These are phyloP conservation scores for Megalonaias nervosa DNA, from an alignment of 1,140 invertebrate genomes.

Conservation along the genomic window DNA sequence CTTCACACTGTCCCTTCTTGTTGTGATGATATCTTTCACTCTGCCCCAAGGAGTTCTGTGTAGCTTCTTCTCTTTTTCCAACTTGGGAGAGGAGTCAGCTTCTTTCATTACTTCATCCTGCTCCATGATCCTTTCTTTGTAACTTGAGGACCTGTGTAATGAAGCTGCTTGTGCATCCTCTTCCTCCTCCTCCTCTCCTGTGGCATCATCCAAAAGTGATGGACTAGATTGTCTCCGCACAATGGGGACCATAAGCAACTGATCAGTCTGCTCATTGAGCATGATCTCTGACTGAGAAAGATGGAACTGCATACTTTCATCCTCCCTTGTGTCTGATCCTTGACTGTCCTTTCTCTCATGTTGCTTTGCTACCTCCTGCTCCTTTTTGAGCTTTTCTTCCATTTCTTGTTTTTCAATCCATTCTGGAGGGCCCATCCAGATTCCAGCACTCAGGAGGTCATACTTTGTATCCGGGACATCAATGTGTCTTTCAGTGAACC, in stretches of 20 bases:
- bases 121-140: constrained; percentile 49
- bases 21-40: constrained; percentile 82
- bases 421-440: constrained; percentile 66
- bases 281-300: constrained; percentile 9
- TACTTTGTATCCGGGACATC: constrained; percentile 38
- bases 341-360: neutral
- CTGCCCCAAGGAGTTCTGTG: constrained; percentile 79
- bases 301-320: too few species aligned
- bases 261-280: constrained; percentile 33
- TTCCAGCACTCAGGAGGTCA: constrained; percentile 30
- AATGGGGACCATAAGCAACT: constrained; percentile 48
- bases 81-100: constrained; percentile 27
- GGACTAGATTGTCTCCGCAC: constrained; percentile 62
- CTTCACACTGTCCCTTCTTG: constrained; percentile 78
- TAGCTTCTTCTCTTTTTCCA: constrained; percentile 51
- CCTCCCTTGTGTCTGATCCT: too few species aligned
- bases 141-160: constrained; percentile 58
- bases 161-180: constrained; percentile 10
- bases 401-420: constrained; percentile 61
- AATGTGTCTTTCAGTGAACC: constrained; percentile 35
- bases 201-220: constrained; percentile 40
- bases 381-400: constrained; percentile 35
- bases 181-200: constrained; percentile 28
- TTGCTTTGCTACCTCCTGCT: constrained; percentile 48
- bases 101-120: constrained; percentile 13